A percentile compares a stretch with the other conserved stretches of the same genome.
These are phyloP conservation scores for Serrognathus titanus DNA, from an alignment of 2,888 invertebrate genomes.

Conservation along the genomic window DNA sequence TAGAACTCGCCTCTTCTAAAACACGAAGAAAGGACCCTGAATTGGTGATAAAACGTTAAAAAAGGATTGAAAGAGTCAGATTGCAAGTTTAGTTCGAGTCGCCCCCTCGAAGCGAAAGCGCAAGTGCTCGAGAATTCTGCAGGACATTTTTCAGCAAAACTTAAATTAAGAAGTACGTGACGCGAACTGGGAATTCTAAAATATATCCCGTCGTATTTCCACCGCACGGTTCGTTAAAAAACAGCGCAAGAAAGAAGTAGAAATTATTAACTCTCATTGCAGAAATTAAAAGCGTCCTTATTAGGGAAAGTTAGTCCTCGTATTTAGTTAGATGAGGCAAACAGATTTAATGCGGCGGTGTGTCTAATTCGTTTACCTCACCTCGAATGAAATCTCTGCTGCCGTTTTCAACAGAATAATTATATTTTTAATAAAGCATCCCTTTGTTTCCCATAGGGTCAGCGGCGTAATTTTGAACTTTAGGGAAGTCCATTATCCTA, in stretches of 20 bases:
- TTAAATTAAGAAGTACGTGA: conserved; percentile 1
- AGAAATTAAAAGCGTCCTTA: too few relatives aligned
- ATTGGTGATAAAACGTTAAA: not conserved
- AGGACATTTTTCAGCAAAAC: conserved; percentile 1
- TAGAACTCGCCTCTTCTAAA: not conserved
- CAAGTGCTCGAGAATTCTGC: not conserved
- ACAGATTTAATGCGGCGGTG: too few relatives aligned
- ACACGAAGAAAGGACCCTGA: not conserved
- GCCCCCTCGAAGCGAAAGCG: not conserved
- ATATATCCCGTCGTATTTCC: too few relatives aligned
- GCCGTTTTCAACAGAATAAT: too few relatives aligned
- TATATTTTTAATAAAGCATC: not conserved
- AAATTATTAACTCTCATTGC: too few relatives aligned
- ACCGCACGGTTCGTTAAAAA: too few relatives aligned
- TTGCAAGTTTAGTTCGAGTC: not conserved
- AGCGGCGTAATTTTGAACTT: not conserved
- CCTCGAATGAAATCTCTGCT: too few relatives aligned
- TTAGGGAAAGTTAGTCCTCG: too few relatives aligned
- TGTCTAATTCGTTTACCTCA: too few relatives aligned
- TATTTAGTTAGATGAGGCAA: too few relatives aligned
- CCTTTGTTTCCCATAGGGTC: not conserved
- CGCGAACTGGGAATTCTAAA: not conserved
- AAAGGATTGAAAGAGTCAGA: not conserved
- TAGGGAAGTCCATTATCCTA: not conserved
- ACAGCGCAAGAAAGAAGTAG: too few relatives aligned